A percentile compares a stretch with the other conserved stretches of the same genome.
These are phyloP conservation scores for Oligia latruncula DNA, from an alignment of 2,888 invertebrate species.

Conservation along the genomic window DNA sequence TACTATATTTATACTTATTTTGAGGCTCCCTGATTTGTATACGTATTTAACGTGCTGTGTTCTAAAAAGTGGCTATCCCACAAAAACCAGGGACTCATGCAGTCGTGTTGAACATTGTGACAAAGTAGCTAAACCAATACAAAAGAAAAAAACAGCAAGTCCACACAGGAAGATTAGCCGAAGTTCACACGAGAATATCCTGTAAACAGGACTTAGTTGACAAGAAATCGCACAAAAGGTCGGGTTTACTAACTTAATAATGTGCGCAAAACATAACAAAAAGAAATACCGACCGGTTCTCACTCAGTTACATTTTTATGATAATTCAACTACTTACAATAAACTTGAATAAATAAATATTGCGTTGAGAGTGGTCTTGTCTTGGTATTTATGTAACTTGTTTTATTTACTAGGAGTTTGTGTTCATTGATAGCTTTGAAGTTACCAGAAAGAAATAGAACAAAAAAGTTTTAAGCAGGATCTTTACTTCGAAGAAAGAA, in stretches of 20 bases:
- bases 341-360: constrained; percentile 52
- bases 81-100: not conserved
- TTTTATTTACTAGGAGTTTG: constrained; percentile 44
- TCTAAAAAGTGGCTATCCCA: not conserved
- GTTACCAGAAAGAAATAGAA: not conserved
- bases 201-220: constrained; percentile 13
- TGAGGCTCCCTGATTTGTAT: not conserved
- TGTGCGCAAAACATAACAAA: constrained; percentile 54
- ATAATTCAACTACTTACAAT: constrained; percentile 54
- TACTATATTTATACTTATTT: not conserved
- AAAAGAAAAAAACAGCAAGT: not conserved
- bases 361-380: constrained; percentile 39
- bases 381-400: constrained; percentile 36
- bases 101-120: not conserved
- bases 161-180: not conserved
- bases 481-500: not conserved
- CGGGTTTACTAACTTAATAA: constrained; percentile 43
- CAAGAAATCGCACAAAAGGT: constrained; percentile 28
- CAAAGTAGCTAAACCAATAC: not conserved
- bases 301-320: constrained; percentile 61
- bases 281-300: constrained; percentile 45
- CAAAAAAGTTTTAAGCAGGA: not conserved
- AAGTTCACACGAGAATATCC: constrained; percentile 33
- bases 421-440: constrained; percentile 35
- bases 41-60: not conserved